Evolutionary conservation across 37 sponge, comb jelly and placozoan species (phyloP), one percentile per base, ranked within the genome.

Genomic region (Beroe forskalii): DNA sequence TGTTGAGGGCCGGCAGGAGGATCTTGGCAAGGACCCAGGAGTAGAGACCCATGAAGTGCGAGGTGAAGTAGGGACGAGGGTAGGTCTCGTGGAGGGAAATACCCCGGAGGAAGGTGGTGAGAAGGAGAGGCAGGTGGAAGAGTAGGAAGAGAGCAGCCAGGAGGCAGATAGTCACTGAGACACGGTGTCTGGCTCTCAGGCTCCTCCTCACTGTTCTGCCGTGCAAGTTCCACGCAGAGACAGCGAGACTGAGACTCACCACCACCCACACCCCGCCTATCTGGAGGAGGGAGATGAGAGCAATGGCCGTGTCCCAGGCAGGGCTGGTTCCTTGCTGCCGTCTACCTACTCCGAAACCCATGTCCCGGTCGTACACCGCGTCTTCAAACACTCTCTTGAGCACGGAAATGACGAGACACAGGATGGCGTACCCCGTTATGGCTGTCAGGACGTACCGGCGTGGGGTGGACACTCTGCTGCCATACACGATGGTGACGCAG

Each of bases 141-240:
- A 80, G 6, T 20, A 80, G 86, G 55, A 80, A 80, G 28, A 80
- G 44, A 43, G 55, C 86, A 27, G 86, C 42, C 20, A 80, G 35
- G 22, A 80, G 12, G 55, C 38, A 44, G 12, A 80, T 80, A 1
- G 86, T 80, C 86, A 80, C 55, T 0, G 86, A 44, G 1, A 43
- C 86, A 24, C 55, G 37, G 28, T 80, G 31, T 19, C 55, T 41
- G 2, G 35, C 30, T 17, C 30, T 4, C 55, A 25, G 17, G 43
- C 38, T 24, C 0, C 86, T 14, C 55, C 14, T 69, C n/a, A n/a
- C n/a, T n/a, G n/a, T n/a, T n/a, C n/a, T n/a, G 55, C 12, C 12
- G 6, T 12, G 6, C 55, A 48, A 12, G 6, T 48, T 48, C 55
- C 55, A 48, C 55, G 55, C 55, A 6, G 55, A 48, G 12, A 48